phyloP scores from a whole-genome alignment of 2,888 invertebrate species.

The Drymonia ruficornis region DNA sequence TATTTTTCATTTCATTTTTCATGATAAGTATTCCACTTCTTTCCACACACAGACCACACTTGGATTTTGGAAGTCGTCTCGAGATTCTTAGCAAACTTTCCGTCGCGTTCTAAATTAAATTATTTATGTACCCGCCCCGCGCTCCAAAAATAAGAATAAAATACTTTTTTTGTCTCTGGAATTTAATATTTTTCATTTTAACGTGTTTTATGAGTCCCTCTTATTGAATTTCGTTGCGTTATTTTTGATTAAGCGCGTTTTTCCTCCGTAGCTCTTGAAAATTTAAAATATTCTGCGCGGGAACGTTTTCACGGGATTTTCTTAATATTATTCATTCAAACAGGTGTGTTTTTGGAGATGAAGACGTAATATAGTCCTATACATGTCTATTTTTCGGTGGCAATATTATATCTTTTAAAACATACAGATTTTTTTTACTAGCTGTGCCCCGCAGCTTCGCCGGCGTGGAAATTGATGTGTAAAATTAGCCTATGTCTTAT shows the following conservation, averaged over 20 bases:
- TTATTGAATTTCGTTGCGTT: conserved; percentile 77
- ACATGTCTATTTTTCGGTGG: conserved; percentile 22
- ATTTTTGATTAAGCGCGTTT: conserved; percentile 69
- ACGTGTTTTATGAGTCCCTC: conserved; percentile 69
- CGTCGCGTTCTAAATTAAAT: conserved; percentile 59
- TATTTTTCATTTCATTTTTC: too few species aligned
- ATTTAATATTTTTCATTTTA: conserved; percentile 80
- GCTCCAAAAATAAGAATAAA: conserved; percentile 47
- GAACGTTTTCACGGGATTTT: conserved; percentile 39
- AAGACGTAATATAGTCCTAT: conserved; percentile 26
- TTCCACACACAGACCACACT: conserved; percentile 25
- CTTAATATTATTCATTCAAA: conserved; percentile 43
- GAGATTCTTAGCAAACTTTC: conserved; percentile 33
- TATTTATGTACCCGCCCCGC: conserved; percentile 60
- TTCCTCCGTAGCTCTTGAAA: conserved; percentile 44
- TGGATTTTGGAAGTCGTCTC: conserved; percentile 19
- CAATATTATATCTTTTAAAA: conserved; percentile 2
- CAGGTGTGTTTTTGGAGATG: conserved; percentile 34
- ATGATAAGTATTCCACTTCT: conserved; percentile 4
- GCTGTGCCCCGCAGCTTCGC: too few species aligned
- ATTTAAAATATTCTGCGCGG: conserved; percentile 59
- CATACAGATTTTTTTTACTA: too few species aligned
- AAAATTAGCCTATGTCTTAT: too few species aligned
- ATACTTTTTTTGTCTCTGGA: conserved; percentile 71
- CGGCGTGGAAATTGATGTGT: too few species aligned